phyloP scores from a whole-genome alignment of 2,113 vertebrate species.

The Motacilla alba region DNA sequence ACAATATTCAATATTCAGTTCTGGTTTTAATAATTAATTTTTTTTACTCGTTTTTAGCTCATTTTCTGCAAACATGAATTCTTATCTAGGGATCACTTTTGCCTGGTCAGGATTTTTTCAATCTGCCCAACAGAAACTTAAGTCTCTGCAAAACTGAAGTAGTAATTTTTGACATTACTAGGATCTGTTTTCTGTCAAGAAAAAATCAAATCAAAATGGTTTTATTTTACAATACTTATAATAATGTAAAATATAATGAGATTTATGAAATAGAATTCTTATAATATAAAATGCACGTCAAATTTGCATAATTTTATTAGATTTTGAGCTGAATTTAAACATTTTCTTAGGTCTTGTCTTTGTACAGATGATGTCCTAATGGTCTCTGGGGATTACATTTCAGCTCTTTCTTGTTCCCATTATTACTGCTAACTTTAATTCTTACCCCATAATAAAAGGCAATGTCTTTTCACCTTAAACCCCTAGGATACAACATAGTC shows the following conservation, averaged over 20 bases:
- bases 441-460: not conserved
- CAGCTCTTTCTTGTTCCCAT: not conserved
- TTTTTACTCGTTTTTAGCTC: not conserved
- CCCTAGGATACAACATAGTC: not conserved
- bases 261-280: not conserved
- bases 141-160: not conserved
- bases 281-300: not conserved
- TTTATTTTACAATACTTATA: not conserved
- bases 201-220: not conserved
- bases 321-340: not conserved
- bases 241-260: not conserved
- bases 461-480: not conserved
- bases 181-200: not conserved
- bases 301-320: not conserved
- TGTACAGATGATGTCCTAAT: not conserved
- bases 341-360: not conserved
- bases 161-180: not conserved
- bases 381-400: not conserved
- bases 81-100: not conserved
- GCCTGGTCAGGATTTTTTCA: not conserved
- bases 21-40: not conserved
- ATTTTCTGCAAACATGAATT: not conserved
- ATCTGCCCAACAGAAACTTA: not conserved
- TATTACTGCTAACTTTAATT: not conserved
- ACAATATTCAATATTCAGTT: not conserved